phyloP scores from a whole-genome alignment of 2,888 invertebrate genomes.

The Philereme transversata region DNA sequence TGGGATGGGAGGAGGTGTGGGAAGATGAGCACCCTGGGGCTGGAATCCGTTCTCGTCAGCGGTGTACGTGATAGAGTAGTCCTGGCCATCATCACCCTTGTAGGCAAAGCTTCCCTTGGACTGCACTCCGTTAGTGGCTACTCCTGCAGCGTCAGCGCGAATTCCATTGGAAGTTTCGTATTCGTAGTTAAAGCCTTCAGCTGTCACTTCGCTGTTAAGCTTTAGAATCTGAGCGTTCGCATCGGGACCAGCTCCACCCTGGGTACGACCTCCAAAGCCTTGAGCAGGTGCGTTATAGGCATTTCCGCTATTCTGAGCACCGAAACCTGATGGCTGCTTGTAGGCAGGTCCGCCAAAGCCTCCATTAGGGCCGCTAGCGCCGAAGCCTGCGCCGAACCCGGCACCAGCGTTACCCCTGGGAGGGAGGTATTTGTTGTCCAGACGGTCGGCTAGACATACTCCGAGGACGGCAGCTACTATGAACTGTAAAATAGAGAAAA shows the following conservation, averaged over 20 bases:
- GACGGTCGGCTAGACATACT: slow-evolving; percentile 74
- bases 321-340: slow-evolving; percentile 33
- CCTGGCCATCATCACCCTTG: slow-evolving; percentile 80
- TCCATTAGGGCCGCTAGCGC: slow-evolving; percentile 38
- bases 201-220: slow-evolving; percentile 72
- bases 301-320: slow-evolving; percentile 44
- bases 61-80: slow-evolving; percentile 78
- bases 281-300: slow-evolving; percentile 52
- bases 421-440: slow-evolving; percentile 79
- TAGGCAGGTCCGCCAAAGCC: slow-evolving; percentile 41
- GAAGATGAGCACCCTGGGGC: slow-evolving; percentile 76
- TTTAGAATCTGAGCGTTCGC: slow-evolving; percentile 72
- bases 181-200: slow-evolving; percentile 76
- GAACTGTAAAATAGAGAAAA: slow-evolving; percentile 54
- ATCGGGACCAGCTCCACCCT: slow-evolving; percentile 54
- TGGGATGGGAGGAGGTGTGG: slow-evolving; percentile 78
- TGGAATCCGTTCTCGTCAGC: slow-evolving; percentile 79
- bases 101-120: slow-evolving; percentile 78
- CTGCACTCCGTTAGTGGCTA: slow-evolving; percentile 77
- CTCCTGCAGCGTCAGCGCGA: slow-evolving; percentile 75
- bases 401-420: slow-evolving; percentile 74
- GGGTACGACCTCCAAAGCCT: slow-evolving; percentile 44
- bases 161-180: slow-evolving; percentile 80
- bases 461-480: slow-evolving; percentile 74
- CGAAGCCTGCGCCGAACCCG: slow-evolving; percentile 63